These are phyloP conservation scores for Spatula versicolor DNA, from an alignment of 2,797 vertebrate genomes.

Conservation along the genomic window DNA sequence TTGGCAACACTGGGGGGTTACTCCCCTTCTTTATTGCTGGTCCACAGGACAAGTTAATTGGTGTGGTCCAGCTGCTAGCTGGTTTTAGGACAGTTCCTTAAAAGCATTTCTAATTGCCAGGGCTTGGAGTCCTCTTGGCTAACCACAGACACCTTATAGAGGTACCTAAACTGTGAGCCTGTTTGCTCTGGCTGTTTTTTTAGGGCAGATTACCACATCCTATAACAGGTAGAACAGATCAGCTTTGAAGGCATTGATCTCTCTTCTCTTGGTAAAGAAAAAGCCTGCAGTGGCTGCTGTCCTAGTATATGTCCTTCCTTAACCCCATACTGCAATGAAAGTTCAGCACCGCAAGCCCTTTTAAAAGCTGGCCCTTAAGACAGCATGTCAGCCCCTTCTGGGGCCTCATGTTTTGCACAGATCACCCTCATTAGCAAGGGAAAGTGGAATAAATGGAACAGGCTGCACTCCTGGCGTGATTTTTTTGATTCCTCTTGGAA, in stretches of 20 bases:
- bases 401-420: conserved; percentile 38
- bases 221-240: not conserved
- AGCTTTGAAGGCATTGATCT: not conserved
- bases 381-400: not conserved
- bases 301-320: not conserved
- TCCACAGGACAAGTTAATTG: not conserved
- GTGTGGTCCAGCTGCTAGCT: conserved; percentile 12
- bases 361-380: not conserved
- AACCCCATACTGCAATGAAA: accelerated
- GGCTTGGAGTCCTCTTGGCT: not conserved
- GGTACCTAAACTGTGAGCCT: accelerated
- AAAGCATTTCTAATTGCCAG: not conserved
- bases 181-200: not conserved
- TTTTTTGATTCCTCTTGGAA: conserved; percentile 9
- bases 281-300: not conserved
- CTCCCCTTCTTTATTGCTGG: not conserved
- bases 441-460: conserved; percentile 18
- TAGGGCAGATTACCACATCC: not conserved
- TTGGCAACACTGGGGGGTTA: not conserved
- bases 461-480: not conserved
- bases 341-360: accelerated
- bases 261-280: not conserved
- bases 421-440: conserved; percentile 37
- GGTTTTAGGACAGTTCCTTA: not conserved
- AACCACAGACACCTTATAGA: not conserved